Conservation (phyloP, 2,113 vertebrate species). For the Atractosteus spatula region DNA sequence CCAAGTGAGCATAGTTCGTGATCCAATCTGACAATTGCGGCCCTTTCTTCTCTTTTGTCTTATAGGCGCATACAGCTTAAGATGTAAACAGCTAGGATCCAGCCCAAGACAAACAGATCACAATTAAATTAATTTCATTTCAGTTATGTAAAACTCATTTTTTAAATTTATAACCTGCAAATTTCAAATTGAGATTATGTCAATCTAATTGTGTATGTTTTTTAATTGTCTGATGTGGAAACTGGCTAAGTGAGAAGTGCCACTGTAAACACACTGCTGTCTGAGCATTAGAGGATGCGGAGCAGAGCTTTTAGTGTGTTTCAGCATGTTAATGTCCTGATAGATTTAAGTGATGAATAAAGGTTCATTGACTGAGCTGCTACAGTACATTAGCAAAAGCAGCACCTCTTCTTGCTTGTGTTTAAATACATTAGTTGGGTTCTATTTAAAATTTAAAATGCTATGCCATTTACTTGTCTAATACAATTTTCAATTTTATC, state of each 20-base stretch:
- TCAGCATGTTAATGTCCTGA: not conserved
- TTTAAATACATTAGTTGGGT: not conserved
- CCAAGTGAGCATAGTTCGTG: not conserved
- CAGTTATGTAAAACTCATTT: no score
- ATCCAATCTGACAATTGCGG: slow-evolving; percentile 29
- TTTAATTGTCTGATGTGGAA: no score
- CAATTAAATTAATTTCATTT: no score
- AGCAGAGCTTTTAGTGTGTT: not conserved
- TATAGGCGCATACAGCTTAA: no score
- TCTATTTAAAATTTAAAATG: not conserved
- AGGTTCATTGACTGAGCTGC: slow-evolving; percentile 17
- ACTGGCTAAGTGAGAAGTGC: no score
- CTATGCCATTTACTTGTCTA: slow-evolving; percentile 18
- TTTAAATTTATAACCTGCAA: no score
- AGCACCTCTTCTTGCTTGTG: not conserved
- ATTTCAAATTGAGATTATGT: no score
- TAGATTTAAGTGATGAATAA: slow-evolving; percentile 6
- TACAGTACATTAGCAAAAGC: not conserved
- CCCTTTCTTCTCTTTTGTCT: not conserved
- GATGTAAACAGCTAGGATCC: no score
- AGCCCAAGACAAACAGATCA: no score
- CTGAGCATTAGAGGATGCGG: not conserved
- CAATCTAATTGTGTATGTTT: no score
- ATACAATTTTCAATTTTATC: slow-evolving; percentile 35
- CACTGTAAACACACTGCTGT: no score